Evolutionary conservation across 2,113 vertebrate species (phyloP), one percentile per base, ranked within the genome.

Genomic region (Pteronura brasiliensis): DNA sequence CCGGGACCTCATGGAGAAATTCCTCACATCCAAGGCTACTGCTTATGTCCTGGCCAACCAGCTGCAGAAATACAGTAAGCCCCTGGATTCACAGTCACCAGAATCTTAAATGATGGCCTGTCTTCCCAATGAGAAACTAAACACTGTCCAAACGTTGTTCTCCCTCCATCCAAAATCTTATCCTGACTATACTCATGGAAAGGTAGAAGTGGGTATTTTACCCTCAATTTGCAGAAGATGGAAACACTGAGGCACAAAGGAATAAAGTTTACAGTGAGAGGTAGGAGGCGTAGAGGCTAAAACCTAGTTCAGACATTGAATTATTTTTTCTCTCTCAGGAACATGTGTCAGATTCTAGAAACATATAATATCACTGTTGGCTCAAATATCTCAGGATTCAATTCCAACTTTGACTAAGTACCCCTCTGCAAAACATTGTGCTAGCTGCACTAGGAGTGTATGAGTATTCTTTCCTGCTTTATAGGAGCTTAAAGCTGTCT

Each of bases 31-130:
- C 0, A 99, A 99, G 96, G 99, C 99, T 79, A 99, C 98, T 0
- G 99, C 99, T 57, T 99, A 99, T 34, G 99, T 99, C 36, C 99
- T 99, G 97, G 99, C 99, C 0, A 98, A 99, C 55, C 99, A 99
- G 42, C 99, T 99, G 90, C 99, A 99, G 98, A 99, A 99, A 92
- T 99, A 99, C 98, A 98, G 99, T 99, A 98, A 99, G 99, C 99
- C 69, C 27, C 15, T 0, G 36, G 25, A 39, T 34, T 79, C 69
- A 31, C 12, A 25, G 90, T 59, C 55, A 81, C 34, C 80, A 47
- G 9, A 89, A 20, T 59, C 55, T 71, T 76, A 17, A 21, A 55
- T 31, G 36, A 57, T 83, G 13, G 31, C 4, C 31, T 21, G 20
- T 31, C 25, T 49, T 52, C 34, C 71, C 27, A 74, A 39, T 25